Evolutionary conservation across 2,113 vertebrate species (phyloP).

Genomic region (Catagonus wagneri): DNA sequence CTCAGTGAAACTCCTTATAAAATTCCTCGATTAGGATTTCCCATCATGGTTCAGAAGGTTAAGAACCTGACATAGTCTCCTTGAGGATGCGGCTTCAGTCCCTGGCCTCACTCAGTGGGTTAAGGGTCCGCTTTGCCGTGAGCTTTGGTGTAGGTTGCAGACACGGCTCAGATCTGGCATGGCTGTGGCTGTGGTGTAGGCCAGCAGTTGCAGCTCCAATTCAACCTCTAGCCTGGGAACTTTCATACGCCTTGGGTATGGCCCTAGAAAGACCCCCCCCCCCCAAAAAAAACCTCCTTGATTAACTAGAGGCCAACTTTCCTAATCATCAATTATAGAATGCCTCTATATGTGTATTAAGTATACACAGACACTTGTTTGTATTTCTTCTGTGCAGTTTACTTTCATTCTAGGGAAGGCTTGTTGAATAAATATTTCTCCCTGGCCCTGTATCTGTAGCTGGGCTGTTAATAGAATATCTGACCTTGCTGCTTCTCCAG

Average conservation of each 20-base stretch:
- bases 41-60: no score
- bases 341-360: background rate
- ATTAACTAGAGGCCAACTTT: background rate
- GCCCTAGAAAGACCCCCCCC: no score
- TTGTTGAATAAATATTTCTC: background rate
- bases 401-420: background rate
- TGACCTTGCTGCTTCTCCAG: conserved; percentile 79
- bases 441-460: background rate
- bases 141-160: no score
- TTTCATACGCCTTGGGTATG: no score
- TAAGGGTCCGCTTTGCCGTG: no score
- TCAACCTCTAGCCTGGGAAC: no score
- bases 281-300: background rate
- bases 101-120: no score
- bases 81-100: no score
- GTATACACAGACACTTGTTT: background rate
- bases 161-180: no score
- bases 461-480: background rate
- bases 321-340: background rate
- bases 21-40: background rate
- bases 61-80: no score
- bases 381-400: background rate
- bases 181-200: no score
- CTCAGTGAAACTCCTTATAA: background rate
- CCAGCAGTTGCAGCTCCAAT: no score